Evolutionary conservation across 2,113 vertebrate species (phyloP).

Genomic region (Dinomys branickii): DNA sequence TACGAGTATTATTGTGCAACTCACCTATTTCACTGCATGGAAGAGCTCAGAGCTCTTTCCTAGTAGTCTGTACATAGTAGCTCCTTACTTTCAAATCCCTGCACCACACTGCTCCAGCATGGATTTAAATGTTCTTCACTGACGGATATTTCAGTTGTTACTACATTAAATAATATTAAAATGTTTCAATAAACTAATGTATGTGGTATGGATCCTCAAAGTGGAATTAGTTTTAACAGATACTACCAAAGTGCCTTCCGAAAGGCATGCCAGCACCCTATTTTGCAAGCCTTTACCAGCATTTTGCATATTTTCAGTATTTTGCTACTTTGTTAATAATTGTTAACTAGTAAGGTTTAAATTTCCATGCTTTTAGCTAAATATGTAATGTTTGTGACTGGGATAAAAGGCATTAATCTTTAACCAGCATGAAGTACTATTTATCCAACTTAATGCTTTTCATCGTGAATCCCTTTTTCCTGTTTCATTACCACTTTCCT

Average conservation of each 20-base stretch:
- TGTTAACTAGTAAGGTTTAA: background rate
- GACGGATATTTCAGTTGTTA: background rate
- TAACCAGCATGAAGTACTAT: background rate
- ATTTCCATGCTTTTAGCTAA: background rate
- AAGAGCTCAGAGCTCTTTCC: too few species aligned
- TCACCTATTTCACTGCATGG: too few species aligned
- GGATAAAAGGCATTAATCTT: too few species aligned
- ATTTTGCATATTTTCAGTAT: background rate
- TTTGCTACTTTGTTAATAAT: background rate
- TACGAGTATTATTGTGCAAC: rapidly evolving
- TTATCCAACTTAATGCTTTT: background rate
- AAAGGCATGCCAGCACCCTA: background rate
- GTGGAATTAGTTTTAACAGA: background rate
- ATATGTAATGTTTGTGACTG: rapidly evolving
- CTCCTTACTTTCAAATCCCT: background rate
- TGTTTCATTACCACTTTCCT: background rate
- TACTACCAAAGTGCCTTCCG: background rate
- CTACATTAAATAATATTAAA: background rate
- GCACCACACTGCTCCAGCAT: rapidly evolving
- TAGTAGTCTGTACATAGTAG: background rate
- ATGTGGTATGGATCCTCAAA: background rate
- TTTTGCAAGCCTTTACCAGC: background rate
- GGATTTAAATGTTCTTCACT: rapidly evolving
- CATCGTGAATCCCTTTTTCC: background rate
- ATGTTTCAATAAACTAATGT: background rate